Base-by-base conservation (phyloP, 2,888 invertebrate genomes). In the Mimachlamys varia region DNA sequence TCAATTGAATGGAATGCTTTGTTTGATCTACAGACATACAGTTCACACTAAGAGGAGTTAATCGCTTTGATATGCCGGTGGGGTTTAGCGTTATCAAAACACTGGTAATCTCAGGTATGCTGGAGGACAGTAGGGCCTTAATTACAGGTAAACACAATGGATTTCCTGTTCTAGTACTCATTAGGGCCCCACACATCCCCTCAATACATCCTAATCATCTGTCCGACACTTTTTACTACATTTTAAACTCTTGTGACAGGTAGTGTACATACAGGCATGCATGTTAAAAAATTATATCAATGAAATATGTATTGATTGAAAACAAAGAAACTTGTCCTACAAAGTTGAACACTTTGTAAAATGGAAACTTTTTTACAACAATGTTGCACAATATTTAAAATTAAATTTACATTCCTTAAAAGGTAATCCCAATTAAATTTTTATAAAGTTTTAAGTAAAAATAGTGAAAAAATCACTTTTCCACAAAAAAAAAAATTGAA, bases 31-130 rank as follows among this genome's bases (percentile, higher is more conserved):
- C 62, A 62, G 62, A 76, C 13, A 76, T 27, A 33, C 33, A 76
- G 15, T 76, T 76, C 12, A 76, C 76, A 76, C 27, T 15, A 22
- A 1, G 76, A 76, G 76, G 5, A 76, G 76, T 76, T 76, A 76
- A 76, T 76, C 76, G 12, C 76, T 76, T 76, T 76, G 76, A 76
- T 76, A 76, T 76, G 76, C 76, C 76, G 76, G 7, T 76, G 76
- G 76, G 76, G 76, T 27, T 27, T 76, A 76, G 33, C 76, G 76
- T 5, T 76, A 76, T 76, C 76, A 76, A 76, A 76, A 76, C 76
- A 76, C 76, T 33, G 76, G 76, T 76, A 76, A 76, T 76, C 76
- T 76, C 76, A 76, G 76, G 76, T 76, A 76, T 76, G 76, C 33
- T 33, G 76, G 10, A 27, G 76, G 27, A 76, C 76, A 76, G 76